phyloP scores from a whole-genome alignment of 2,888 invertebrate species.

The Oegoconia quadripuncta region DNA sequence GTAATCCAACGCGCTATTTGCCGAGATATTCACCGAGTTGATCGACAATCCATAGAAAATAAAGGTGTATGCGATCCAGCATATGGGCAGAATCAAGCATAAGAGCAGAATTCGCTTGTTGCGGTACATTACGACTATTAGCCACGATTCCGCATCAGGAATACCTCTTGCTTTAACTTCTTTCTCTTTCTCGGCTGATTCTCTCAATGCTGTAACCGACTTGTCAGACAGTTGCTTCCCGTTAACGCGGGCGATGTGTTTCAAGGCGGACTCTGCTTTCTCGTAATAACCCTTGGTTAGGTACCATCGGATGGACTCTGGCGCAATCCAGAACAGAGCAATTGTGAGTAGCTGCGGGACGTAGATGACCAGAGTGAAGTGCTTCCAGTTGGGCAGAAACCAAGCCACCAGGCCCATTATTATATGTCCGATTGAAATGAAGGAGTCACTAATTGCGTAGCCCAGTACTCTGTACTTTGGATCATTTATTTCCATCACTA shows the following conservation, averaged over 20 bases:
- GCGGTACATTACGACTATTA: conserved; percentile 46
- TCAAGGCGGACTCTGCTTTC: conserved; percentile 60
- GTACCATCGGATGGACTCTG: conserved; percentile 84
- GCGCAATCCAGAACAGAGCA: conserved; percentile 78
- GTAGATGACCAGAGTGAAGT: conserved; percentile 78
- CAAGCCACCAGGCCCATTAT: conserved; percentile 61
- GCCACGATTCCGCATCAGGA: conserved; percentile 26
- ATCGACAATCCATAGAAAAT: conserved; percentile 89
- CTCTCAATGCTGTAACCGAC: conserved; percentile 61
- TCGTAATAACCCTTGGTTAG: conserved; percentile 78
- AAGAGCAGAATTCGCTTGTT: conserved; percentile 63
- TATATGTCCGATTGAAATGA: not conserved
- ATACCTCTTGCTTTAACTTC: not conserved
- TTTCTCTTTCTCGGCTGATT: not conserved
- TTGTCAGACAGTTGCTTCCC: conserved; percentile 5
- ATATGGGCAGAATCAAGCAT: conserved; percentile 80
- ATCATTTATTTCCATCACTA: conserved; percentile 76
- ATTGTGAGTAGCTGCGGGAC: conserved; percentile 79
- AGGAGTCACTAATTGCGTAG: not conserved
- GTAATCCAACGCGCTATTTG: conserved; percentile 86
- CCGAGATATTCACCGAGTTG: conserved; percentile 84
- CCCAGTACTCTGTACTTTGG: conserved; percentile 29
- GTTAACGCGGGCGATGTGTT: conserved; percentile 1
- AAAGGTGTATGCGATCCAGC: conserved; percentile 88
- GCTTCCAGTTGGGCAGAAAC: conserved; percentile 80